A percentile compares a stretch with the other conserved stretches of the same genome.
These are phyloP conservation scores for Carassius gibelio DNA, from an alignment of 2,113 vertebrate species.

Conservation along the genomic window DNA sequence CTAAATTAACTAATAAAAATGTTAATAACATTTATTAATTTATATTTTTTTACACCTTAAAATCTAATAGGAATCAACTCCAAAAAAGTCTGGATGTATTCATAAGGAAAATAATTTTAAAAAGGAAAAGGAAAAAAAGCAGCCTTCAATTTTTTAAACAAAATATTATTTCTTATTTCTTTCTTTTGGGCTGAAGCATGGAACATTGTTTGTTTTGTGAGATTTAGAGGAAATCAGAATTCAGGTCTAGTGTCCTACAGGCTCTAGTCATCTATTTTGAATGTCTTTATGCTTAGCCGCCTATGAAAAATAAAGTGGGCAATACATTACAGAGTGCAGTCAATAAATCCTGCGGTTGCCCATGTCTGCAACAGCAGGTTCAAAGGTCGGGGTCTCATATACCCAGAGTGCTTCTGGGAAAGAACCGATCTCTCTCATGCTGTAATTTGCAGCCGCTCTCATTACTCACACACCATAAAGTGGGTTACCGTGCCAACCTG, in stretches of 20 bases:
- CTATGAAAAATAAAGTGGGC: slow-evolving; percentile 32
- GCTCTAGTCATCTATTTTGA: neutral
- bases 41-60: too few species aligned
- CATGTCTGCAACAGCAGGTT: slow-evolving; percentile 67
- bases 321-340: slow-evolving; percentile 61
- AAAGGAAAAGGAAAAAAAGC: too few species aligned
- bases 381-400: slow-evolving; percentile 67
- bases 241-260: neutral
- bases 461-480: slow-evolving; percentile 52
- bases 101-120: too few species aligned
- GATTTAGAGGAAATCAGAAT: neutral
- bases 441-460: slow-evolving; percentile 60
- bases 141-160: too few species aligned
- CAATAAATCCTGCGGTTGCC: slow-evolving; percentile 68
- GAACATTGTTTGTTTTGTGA: too few species aligned
- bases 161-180: too few species aligned
- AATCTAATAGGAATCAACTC: too few species aligned
- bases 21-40: too few species aligned
- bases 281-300: slow-evolving; percentile 24
- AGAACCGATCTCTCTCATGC: slow-evolving; percentile 69
- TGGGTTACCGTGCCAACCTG: slow-evolving; percentile 54
- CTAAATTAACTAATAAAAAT: too few species aligned
- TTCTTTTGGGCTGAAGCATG: too few species aligned
- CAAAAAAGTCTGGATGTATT: too few species aligned
- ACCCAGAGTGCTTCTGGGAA: slow-evolving; percentile 67